Conservation (phyloP, 1,140 invertebrate species). For the Caenorhabditis brenneri region DNA sequence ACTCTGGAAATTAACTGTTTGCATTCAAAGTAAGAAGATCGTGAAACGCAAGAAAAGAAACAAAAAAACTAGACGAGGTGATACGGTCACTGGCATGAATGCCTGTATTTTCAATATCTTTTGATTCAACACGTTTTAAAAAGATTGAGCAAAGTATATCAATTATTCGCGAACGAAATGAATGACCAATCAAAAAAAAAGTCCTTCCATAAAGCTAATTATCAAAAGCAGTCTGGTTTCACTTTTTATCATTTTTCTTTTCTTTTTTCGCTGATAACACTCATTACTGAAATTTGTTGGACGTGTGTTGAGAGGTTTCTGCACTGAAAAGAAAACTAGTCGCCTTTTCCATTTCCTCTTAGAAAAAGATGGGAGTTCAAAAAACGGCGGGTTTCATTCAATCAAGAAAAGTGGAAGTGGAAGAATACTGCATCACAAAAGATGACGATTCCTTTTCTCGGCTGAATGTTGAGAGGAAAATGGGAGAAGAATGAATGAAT, state of each 20-base stretch:
- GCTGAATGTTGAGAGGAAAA: not conserved
- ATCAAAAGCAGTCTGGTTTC: constrained; percentile 11
- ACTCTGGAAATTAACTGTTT: not conserved
- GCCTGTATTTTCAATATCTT: too few relatives aligned
- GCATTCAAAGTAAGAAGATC: not conserved
- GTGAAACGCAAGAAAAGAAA: not conserved
- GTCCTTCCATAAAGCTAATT: not conserved
- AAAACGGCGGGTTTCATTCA: not conserved
- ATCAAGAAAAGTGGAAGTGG: constrained; percentile 30
- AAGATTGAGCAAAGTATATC: too few relatives aligned
- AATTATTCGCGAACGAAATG: too few relatives aligned
- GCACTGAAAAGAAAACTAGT: not conserved
- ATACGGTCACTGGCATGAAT: too few relatives aligned
- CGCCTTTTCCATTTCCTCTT: not conserved
- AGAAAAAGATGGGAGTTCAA: not conserved
- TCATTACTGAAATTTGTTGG: not conserved
- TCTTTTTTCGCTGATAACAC: not conserved
- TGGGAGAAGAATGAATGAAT: not conserved
- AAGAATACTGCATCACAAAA: not conserved
- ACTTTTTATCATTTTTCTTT: not conserved
- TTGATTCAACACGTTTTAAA: too few relatives aligned
- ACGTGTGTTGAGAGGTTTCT: not conserved
- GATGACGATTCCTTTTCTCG: not conserved
- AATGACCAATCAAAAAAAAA: not conserved
- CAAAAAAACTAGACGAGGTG: not conserved